phyloP scores from a whole-genome alignment of 2,797 vertebrate species.

The Ceyx erithaca region DNA sequence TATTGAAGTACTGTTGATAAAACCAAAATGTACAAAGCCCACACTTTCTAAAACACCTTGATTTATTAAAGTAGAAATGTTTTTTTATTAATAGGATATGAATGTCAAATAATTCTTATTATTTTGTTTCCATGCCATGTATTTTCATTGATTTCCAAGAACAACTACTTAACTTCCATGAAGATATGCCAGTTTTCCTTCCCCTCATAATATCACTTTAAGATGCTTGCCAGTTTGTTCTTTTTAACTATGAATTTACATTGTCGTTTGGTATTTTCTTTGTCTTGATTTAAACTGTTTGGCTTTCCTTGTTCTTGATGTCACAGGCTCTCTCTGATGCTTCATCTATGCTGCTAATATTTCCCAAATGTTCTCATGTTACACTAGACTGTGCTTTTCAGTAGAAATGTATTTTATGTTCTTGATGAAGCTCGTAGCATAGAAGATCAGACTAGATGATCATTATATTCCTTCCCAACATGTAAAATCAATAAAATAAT shows the following conservation, averaged over 20 bases:
- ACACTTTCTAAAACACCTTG: constrained; percentile 75
- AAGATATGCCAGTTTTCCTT: constrained; percentile 51
- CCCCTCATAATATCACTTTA: background rate
- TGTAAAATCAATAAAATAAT: constrained; percentile 5
- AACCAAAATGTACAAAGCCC: constrained; percentile 77
- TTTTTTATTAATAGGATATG: constrained; percentile 47
- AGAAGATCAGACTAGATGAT: background rate
- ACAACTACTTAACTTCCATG: constrained; percentile 39
- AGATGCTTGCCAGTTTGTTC: constrained; percentile 32
- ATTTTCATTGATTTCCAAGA: constrained; percentile 69
- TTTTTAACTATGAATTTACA: constrained; percentile 54
- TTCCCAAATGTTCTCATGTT: constrained; percentile 31
- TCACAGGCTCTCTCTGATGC: constrained; percentile 34
- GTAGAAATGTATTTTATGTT: constrained; percentile 14
- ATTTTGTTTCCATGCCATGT: constrained; percentile 62
- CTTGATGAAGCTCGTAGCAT: background rate
- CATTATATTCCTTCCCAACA: background rate
- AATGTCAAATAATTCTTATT: constrained; percentile 74
- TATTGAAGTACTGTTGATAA: constrained; percentile 78
- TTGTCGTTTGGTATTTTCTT: constrained; percentile 60
- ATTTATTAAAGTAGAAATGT: constrained; percentile 74
- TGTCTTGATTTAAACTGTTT: constrained; percentile 56
- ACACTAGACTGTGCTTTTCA: background rate
- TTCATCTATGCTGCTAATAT: constrained; percentile 53
- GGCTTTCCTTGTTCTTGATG: constrained; percentile 18